Base-by-base conservation (phyloP, 2,113 vertebrate species). In the Polypterus senegalus region DNA sequence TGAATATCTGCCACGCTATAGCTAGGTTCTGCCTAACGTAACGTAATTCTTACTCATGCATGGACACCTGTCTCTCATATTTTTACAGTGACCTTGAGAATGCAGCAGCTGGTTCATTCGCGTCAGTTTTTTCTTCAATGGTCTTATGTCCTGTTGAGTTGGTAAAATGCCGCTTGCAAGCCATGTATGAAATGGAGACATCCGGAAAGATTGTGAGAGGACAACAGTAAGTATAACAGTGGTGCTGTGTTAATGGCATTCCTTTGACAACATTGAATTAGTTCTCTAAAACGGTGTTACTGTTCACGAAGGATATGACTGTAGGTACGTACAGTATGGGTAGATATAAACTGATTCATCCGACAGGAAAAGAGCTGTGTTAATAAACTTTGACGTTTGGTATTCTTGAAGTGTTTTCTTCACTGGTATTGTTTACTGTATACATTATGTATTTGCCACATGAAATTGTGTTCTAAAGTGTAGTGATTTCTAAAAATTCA, bases 111-210 rank as follows among this genome's bases (percentile, higher is more conserved):
- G 95, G 95, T 5, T 98, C 95, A 5, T 84, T 94, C 0, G 92
- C 96, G 1, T 95, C 95, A 5, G 83, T 93, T 63, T 99, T 99
- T 67, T 90, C 94, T 4, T 87, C 93, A 0, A 70, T 98, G 7
- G 95, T 92, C 4, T 87, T 99, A 4, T 98, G 94, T 60, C 96
- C 96, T 58, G 93, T 92, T 0, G 96, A 98, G 73, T 87, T 99
- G 1, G 91, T 99, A 60, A 98, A 99, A 79, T 99, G 96, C 74
- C 85, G 96, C 3, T 84, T 99, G 47, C 96, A 98, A 76, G 81
- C 93, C 67, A 99, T 98, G 94, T 86, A 88, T 1, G 96, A 99
- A 65, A 92, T 99, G 93, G 79, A 91, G 70, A 8, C 80, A 0
- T 91, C 91, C 0, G 93, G 93, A 43, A 95, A 87, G 74, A 86